Conservation (phyloP, 2,113 vertebrate species). For the Motacilla tschutschensis region DNA sequence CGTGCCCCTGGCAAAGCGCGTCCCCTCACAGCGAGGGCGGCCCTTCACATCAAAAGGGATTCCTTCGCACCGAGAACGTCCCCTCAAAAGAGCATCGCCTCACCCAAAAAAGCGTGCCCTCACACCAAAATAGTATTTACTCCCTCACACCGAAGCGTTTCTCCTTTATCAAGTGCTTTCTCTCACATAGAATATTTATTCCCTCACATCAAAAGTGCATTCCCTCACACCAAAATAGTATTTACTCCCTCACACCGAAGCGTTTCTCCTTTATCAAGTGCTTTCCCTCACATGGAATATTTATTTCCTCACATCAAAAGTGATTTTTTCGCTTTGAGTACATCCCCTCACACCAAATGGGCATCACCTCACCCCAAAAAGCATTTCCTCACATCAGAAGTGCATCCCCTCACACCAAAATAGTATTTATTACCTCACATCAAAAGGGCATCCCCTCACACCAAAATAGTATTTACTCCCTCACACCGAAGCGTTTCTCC, state of each 20-base stretch:
- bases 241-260: background rate
- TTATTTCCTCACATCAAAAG: background rate
- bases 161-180: background rate
- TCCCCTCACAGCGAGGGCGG: accelerated
- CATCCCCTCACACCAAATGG: background rate
- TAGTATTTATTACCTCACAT: background rate
- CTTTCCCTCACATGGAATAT: background rate
- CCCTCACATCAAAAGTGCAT: no score
- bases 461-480: background rate
- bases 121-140: background rate
- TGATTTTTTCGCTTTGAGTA: accelerated
- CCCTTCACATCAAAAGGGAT: accelerated
- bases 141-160: accelerated
- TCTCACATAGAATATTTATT: background rate
- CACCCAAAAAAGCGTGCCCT: background rate
- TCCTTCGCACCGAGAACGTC: accelerated
- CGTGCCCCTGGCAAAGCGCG: accelerated
- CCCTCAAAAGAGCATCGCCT: accelerated
- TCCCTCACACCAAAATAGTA: background rate
- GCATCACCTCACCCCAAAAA: accelerated
- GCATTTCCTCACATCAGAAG: background rate
- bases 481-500: accelerated
- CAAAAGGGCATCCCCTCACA: background rate
- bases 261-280: background rate
- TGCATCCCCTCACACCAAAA: background rate